phyloP scores from a whole-genome alignment of 2,888 invertebrate genomes.

The Andrena bicolor region DNA sequence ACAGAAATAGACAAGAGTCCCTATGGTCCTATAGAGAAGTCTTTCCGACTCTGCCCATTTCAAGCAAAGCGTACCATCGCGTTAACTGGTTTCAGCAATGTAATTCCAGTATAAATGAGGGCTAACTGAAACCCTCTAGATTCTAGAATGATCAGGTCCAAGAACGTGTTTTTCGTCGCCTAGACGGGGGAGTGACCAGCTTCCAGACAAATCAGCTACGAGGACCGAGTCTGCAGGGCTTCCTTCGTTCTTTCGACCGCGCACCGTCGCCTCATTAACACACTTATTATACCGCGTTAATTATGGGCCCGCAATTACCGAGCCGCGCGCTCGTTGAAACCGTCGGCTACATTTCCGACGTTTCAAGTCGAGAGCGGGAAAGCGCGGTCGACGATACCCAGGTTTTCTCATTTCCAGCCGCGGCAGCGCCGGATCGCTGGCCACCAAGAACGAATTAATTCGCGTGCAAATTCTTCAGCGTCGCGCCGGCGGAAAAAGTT shows the following conservation, averaged over 20 bases:
- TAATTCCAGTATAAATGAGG: too few species aligned
- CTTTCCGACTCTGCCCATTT: too few species aligned
- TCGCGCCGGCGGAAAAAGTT: too few species aligned
- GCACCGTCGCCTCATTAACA: constrained; percentile 61
- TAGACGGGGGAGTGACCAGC: not conserved
- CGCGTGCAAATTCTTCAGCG: not conserved
- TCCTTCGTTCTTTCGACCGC: constrained; percentile 8
- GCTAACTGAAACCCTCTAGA: too few species aligned
- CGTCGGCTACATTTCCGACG: constrained; percentile 22
- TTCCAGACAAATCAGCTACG: not conserved
- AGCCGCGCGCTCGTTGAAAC: constrained; percentile 16
- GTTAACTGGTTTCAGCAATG: too few species aligned
- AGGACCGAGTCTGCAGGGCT: not conserved
- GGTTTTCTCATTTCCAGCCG: constrained; percentile 8
- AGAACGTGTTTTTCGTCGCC: too few species aligned
- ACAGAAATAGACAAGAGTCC: too few species aligned
- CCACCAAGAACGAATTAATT: not conserved
- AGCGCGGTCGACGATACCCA: not conserved
- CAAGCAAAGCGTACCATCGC: too few species aligned
- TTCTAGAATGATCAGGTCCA: too few species aligned
- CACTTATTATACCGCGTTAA: constrained; percentile 57
- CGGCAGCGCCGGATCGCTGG: not conserved
- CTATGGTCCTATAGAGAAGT: too few species aligned
- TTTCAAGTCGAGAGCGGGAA: not conserved
- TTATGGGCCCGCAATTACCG: constrained; percentile 50